A percentile compares a stretch with the other conserved stretches of the same genome.
These are phyloP conservation scores for Melanostigma gelatinosum DNA, from an alignment of 2,113 vertebrate species.

Conservation along the genomic window DNA sequence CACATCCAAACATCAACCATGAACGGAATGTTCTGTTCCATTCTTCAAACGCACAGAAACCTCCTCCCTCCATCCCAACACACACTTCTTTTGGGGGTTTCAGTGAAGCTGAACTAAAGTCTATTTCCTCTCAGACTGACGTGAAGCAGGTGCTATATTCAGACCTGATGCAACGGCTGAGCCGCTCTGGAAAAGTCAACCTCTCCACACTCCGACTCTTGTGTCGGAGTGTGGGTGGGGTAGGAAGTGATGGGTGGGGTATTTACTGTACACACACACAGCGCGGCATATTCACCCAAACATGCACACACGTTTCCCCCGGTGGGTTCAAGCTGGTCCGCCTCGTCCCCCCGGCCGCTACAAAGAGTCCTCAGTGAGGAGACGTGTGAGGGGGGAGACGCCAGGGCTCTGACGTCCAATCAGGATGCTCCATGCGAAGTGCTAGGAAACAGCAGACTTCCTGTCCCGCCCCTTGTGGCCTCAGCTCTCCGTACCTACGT, in stretches of 20 bases:
- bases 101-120: background rate
- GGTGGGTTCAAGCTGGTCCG: conserved; percentile 45
- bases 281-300: conserved; percentile 28
- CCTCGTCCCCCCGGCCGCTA: conserved; percentile 59
- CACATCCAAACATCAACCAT: background rate
- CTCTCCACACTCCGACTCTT: background rate
- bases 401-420: conserved; percentile 11
- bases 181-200: conserved; percentile 23
- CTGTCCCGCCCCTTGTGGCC: background rate
- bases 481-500: background rate
- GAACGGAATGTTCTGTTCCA: background rate
- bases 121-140: background rate
- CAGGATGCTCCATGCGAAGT: background rate
- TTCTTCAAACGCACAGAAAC: background rate
- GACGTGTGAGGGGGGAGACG: conserved; percentile 29
- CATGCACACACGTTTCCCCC: conserved; percentile 38
- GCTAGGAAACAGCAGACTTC: background rate
- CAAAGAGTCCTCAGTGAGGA: conserved; percentile 74
- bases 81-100: background rate
- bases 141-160: conserved; percentile 18
- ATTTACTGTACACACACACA: conserved; percentile 22
- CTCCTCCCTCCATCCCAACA: background rate
- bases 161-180: conserved; percentile 7
- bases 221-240: conserved; percentile 31
- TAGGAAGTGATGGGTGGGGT: conserved; percentile 36